phyloP scores from a whole-genome alignment of 1,140 invertebrate species.

The Popillia japonica region DNA sequence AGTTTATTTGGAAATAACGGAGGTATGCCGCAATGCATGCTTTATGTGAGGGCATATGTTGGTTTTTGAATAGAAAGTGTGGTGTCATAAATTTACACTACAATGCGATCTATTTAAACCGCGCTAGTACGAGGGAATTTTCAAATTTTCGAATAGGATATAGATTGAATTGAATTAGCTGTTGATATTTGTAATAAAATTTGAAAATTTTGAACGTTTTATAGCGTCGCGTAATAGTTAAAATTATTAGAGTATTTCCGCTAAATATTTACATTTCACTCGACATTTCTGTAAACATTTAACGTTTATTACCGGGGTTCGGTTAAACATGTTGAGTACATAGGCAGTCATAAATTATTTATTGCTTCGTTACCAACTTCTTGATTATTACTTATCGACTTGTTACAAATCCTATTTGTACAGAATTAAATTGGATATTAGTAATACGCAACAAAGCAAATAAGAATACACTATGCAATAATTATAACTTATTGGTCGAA shows the following conservation, averaged over 20 bases:
- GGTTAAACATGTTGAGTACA: conserved; percentile 4
- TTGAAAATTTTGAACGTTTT: conserved; percentile 15
- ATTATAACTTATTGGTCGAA: too few relatives aligned
- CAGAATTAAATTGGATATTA: too few relatives aligned
- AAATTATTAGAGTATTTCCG: conserved; percentile 22
- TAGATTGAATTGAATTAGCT: not conserved
- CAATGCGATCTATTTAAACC: not conserved
- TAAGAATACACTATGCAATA: too few relatives aligned
- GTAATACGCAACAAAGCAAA: too few relatives aligned
- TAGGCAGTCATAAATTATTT: conserved; percentile 11
- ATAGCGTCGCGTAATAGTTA: not conserved
- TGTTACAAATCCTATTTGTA: not conserved
- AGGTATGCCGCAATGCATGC: not conserved
- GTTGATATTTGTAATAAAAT: conserved; percentile 20
- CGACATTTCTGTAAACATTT: conserved; percentile 19
- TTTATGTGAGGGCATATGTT: not conserved
- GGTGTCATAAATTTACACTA: not conserved
- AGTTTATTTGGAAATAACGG: not conserved
- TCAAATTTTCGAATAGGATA: not conserved
- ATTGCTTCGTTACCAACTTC: conserved; percentile 10
- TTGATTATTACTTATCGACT: conserved; percentile 4
- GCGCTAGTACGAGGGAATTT: not conserved
- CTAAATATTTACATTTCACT: conserved; percentile 13
- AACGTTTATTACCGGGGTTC: not conserved
- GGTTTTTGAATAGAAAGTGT: not conserved